A percentile compares a stretch with the other conserved stretches of the same genome.
Evolutionary conservation across 2,797 vertebrate genomes (phyloP).

Genomic region (Poliocrania exsul): DNA sequence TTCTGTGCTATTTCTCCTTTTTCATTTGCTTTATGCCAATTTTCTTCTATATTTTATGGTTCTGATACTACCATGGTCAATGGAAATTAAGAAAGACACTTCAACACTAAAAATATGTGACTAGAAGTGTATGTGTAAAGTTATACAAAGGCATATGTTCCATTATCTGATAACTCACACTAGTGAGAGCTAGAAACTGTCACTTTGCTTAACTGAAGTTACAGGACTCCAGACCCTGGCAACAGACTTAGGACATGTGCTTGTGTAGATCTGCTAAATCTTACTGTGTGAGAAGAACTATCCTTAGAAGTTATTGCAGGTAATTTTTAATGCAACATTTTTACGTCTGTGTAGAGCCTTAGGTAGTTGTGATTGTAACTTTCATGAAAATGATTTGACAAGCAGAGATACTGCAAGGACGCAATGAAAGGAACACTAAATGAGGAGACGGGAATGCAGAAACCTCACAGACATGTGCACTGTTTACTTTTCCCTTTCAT

Average conservation of each 20-base stretch:
- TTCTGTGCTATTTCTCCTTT: constrained; percentile 57
- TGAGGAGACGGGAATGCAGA: background rate
- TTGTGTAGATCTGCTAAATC: background rate
- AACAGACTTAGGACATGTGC: background rate
- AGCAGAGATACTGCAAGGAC: background rate
- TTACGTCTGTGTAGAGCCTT: background rate
- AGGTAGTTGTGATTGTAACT: background rate
- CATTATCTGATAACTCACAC: background rate
- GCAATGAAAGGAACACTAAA: background rate
- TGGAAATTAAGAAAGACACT: constrained; percentile 65
- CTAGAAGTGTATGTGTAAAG: background rate
- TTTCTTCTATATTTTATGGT: constrained; percentile 65
- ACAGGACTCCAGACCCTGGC: background rate
- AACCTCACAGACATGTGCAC: background rate
- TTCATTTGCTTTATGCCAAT: constrained; percentile 62
- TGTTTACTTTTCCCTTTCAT: background rate
- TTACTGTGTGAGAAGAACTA: background rate
- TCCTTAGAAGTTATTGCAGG: background rate
- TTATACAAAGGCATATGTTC: background rate
- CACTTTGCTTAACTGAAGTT: background rate
- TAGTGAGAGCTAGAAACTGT: background rate
- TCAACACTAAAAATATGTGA: constrained; percentile 28
- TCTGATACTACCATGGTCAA: constrained; percentile 48
- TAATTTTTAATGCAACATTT: background rate
- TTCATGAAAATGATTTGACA: background rate